Evolutionary conservation across 35 echinoderm and acorn worm genomes (phyloP), one percentile per base, ranked within the genome.

Genomic region (Chiridota heheva): DNA sequence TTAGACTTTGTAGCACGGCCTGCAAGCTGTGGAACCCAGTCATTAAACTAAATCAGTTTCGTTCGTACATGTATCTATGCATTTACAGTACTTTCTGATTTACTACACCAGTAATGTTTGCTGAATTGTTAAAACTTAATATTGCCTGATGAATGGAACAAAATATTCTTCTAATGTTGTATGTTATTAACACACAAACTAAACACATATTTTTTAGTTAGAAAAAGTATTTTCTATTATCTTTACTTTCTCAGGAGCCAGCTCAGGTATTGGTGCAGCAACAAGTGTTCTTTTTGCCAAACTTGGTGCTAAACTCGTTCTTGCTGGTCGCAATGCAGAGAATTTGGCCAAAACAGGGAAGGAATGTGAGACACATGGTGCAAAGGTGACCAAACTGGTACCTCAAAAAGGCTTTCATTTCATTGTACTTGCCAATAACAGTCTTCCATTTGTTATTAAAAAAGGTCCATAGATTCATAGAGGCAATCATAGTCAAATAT

Each of bases 231-330:
- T n/a, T n/a, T n/a, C n/a, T 43, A 13, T 72, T 39, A 79, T 29
- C 3, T 59, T 24, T 28, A 44, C 7, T 37, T 74, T 13, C 70
- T n/a, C 43, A 97, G 94, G 94, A 66, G 94, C 94, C n/a, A 97
- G 94, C 45, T 97, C 94, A 40, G 94, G 94, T 6, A 97, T 97
- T 72, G 94, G 94, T 6, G 89, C 88, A 63, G 88, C 88, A 30
- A 97, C 94, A 33, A 97, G 94, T 84, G 73, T 97, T 30, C 65
- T 97, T 10, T 97, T 97, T 82, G 90, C 94, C 16, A 83, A 85
- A 55, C 89, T 97, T 35, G 94, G 94, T 18, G 88, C 94, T 1
- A 91, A 74, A 48, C 55, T 97, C n/a, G 49, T 75, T 2, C 32
- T 97, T 24, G 47, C 76, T 47, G 94, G 94, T 15, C 59, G 94